Evolutionary conservation across 2,797 vertebrate species (phyloP), one percentile per base, ranked within the genome.

Genomic region (Gymnopithys bicolor): DNA sequence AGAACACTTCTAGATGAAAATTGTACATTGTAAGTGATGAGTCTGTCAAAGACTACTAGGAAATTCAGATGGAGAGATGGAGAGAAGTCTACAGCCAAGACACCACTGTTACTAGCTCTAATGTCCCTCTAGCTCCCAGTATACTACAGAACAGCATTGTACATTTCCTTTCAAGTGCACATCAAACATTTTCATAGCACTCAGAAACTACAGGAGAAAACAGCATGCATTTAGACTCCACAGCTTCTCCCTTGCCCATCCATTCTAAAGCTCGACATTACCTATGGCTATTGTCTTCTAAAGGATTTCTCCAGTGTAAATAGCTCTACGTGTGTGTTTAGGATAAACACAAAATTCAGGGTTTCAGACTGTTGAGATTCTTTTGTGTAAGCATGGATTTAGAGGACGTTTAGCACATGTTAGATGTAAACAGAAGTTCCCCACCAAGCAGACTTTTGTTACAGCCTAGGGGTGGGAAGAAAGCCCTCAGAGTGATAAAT

Each of bases 251-350:
- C 51, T 43, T 86, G 52, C 35, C 52, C n/a, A 35, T 67, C 69
- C 27, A 7, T 53, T 87, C 30, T 56, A 66, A 86, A 84, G 10
- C 24, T 69, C 1, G 0, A 41, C 2, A 9, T 70, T 41, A 56
- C 37, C 59, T 79, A 14, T 59, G 41, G 67, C 43, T 86, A 18
- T 59, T 82, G 39, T 73, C 55, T 73, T 77, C 37, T 33, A 60
- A 69, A 76, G 33, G 33, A 90, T 84, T 94, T 91, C 23, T 79
- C 43, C 48, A 63, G n/a, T 66, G 58, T 53, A 84, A 95, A 78
- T 43, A 59, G 37, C 15, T 67, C 32, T 24, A 30, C 43, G 11
- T 56, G 32, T 73, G 24, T 79, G 33, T 70, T 86, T 74, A 64
- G 32, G 41, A 49, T 70, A 91, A 95, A 71, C 33, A 85, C 19